Base-by-base conservation (phyloP, 2,113 vertebrate species). In the Ellobius talpinus region DNA sequence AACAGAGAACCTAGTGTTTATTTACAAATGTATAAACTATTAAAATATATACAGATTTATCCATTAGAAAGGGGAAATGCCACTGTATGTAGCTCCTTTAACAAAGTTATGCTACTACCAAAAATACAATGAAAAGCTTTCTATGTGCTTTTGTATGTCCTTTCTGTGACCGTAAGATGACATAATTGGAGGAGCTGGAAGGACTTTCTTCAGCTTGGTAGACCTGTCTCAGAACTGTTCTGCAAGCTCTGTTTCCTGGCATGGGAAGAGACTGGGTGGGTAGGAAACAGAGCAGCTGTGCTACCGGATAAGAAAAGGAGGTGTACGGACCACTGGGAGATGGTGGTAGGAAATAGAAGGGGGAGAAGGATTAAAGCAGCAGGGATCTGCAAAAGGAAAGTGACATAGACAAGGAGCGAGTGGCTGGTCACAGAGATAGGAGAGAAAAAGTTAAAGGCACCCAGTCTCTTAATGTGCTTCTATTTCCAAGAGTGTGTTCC, bases 271-370 rank as follows among this genome's bases (percentile, higher is more conserved):
- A 70, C 36, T 90, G 81, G 77, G 92, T 93, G 50, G 82, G 82
- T 42, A 93, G 95, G 87, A 93, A 94, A 77, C 82, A 94, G 87
- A 87, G 65, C 24, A n/a, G 76, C 63, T 73, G 74, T 45, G 82
- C 91, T 78, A 58, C 26, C 50, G 45, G 90, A 61, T 65, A 47
- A 66, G 84, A 81, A 76, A 78, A 95, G 89, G 89, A 74, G 77
- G 61, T 91, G 36, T 86, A 2, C 7, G 24, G 52, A 42, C 81
- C 66, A 33, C n/a, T 86, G 68, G 68, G 81, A 76, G 86, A 72
- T 33, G 36, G 39, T 33, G 73, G 82, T 84, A 91, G 90, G 31
- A 19, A 92, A 77, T 4, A 94, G 70, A 58, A 3, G 42, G 61
- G 19, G 74, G 68, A 88, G 55, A 0, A 47, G 81, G 45, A 55